Conservation (phyloP, 2,888 invertebrate species). For the Philonicus albiceps region DNA sequence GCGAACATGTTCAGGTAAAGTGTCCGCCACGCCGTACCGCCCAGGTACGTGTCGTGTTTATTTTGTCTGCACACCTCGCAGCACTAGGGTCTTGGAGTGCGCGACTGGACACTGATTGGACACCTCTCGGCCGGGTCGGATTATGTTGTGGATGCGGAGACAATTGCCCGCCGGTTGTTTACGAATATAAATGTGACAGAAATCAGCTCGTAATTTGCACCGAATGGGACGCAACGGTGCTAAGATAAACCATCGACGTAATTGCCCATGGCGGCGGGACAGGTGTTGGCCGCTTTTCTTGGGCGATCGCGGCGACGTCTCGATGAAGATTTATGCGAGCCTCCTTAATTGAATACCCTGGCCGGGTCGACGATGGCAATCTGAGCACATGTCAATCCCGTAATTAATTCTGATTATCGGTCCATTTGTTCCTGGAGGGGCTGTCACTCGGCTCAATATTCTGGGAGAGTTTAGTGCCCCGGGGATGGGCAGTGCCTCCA, state of each 20-base stretch:
- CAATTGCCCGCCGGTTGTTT: slow-evolving; percentile 11
- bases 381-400: neutral
- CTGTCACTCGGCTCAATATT: slow-evolving; percentile 6
- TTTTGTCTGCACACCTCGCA: slow-evolving; percentile 2
- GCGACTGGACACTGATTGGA: slow-evolving; percentile 2
- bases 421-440: slow-evolving; percentile 2
- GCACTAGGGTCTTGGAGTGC: neutral
- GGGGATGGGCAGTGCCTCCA: neutral
- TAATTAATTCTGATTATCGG: slow-evolving; percentile 22
- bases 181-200: slow-evolving; percentile 20
- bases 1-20: slow-evolving; percentile 4
- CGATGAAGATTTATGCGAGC: neutral
- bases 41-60: neutral
- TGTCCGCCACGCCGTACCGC: neutral
- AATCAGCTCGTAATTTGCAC: slow-evolving; percentile 28
- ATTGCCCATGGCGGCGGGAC: neutral
- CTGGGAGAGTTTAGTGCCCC: neutral
- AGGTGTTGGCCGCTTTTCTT: neutral
- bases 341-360: slow-evolving; percentile 1
- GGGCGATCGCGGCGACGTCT: neutral
- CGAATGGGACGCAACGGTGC: neutral
- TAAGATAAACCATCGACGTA: neutral
- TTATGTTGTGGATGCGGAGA: neutral
- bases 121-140: neutral
- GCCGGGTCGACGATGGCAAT: neutral